Evolutionary conservation across 2,113 vertebrate species (phyloP), one percentile per base, ranked within the genome.

Genomic region (Rhabdomys dilectus): DNA sequence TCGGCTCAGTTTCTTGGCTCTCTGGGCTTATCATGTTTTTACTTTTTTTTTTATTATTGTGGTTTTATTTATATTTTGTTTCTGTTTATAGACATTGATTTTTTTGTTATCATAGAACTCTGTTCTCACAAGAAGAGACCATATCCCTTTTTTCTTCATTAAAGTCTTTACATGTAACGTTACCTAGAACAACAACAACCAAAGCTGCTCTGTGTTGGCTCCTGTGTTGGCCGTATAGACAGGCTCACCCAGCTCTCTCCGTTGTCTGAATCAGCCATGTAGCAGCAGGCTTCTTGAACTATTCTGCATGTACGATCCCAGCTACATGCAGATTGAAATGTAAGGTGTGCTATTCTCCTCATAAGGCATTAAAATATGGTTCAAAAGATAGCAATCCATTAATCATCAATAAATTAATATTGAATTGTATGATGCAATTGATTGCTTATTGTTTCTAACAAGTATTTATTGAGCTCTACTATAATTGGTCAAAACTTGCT

Each of bases 351-450:
- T n/a, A 2, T 91, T 92, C 26, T 97, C 29, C 10, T 75, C 11
- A 68, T 36, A 87, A 96, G 62, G 36, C 72, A 72, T 88, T 88
- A 45, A 92, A 96, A 72, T 85, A 36, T n/a, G 51, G 21, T 78
- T 88, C 42, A 66, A 34, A 39, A 82, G 68, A 80, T 86, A 92
- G 29, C 68, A 68, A 9, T 89, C 15, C 80, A 94, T 89, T 91
- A 77, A 60, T 82, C 51, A 91, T 70, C 7, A 64, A 51, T 92
- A 45, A 60, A 6, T 70, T 66, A 70, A 45, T 90, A 89, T 34
- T 95, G 84, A 89, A 2, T 60, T 97, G 53, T 64, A 17, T 89
- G 82, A 85, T 96, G 81, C 62, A 86, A 31, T 72, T n/a, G 21
- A 19, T 13, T 31, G 22, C 72, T 85, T 29, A 53, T 85, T 89